phyloP scores from a whole-genome alignment of 2,888 invertebrate species.

The Agrilus mali region DNA sequence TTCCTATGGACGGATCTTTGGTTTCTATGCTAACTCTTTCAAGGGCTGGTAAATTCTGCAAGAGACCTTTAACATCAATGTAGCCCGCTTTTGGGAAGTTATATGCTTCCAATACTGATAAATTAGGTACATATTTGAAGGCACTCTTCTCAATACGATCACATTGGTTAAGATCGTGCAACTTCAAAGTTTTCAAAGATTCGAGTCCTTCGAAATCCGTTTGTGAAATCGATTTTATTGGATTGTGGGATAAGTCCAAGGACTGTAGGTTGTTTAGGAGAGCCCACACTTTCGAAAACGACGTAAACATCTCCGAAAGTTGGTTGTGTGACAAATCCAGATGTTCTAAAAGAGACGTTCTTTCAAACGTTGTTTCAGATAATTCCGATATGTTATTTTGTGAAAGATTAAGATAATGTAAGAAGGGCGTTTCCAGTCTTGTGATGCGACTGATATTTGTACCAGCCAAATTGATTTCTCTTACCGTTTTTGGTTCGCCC shows the following conservation, averaged over 20 bases:
- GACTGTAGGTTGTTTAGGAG: constrained; percentile 56
- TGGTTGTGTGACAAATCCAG: constrained; percentile 67
- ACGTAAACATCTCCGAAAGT: constrained; percentile 44
- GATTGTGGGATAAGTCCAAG: constrained; percentile 74
- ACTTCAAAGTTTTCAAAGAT: constrained; percentile 49
- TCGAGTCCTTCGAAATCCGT: constrained; percentile 63
- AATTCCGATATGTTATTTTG: constrained; percentile 57
- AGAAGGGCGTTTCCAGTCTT: constrained; percentile 72
- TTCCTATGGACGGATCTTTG: constrained; percentile 69
- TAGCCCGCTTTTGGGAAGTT: constrained; percentile 72
- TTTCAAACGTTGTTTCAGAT: constrained; percentile 55
- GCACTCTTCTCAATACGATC: constrained; percentile 72
- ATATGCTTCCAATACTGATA: constrained; percentile 57
- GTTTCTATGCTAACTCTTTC: constrained; percentile 74
- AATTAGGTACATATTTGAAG: constrained; percentile 57
- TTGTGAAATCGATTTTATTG: constrained; percentile 62
- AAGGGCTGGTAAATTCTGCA: constrained; percentile 61
- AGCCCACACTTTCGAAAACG: constrained; percentile 54
- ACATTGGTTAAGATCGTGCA: constrained; percentile 55
- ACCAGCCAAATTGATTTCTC: constrained; percentile 68
- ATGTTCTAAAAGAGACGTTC: constrained; percentile 65
- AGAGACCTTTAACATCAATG: constrained; percentile 71
- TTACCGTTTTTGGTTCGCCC: constrained; percentile 78
- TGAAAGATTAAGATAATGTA: constrained; percentile 66
- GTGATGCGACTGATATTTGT: constrained; percentile 58